These are phyloP conservation scores for Rhingia rostrata DNA, from an alignment of 2,888 invertebrate genomes.

Conservation along the genomic window DNA sequence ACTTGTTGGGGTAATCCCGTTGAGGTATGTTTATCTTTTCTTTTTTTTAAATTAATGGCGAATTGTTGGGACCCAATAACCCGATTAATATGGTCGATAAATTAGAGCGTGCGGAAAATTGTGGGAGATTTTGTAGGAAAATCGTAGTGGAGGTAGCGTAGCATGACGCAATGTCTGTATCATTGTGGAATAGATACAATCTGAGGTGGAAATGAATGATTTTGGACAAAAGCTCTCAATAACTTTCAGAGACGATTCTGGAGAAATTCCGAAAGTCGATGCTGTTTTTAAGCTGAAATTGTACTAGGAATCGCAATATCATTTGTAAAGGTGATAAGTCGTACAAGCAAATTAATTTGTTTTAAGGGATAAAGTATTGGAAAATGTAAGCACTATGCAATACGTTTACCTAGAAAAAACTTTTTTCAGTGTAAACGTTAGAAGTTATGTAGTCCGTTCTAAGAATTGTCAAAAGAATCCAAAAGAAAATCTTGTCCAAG, in stretches of 20 bases:
- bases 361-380: too few species aligned
- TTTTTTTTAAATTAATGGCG: constrained; percentile 31
- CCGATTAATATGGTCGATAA: constrained; percentile 10
- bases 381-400: too few species aligned
- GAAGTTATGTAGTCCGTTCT: too few species aligned
- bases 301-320: too few species aligned
- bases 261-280: neutral
- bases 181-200: neutral
- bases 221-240: too few species aligned
- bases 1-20: constrained; percentile 1
- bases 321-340: too few species aligned
- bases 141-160: neutral
- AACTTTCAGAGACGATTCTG: neutral
- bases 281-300: neutral
- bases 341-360: too few species aligned
- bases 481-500: too few species aligned
- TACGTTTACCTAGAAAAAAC: too few species aligned
- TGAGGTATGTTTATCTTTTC: constrained; percentile 22
- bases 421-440: too few species aligned
- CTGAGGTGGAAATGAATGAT: too few species aligned
- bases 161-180: neutral
- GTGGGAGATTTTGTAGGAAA: neutral
- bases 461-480: too few species aligned
- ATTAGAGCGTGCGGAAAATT: neutral
- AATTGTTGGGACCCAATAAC: constrained; percentile 16